Evolutionary conservation across 2,113 vertebrate genomes (phyloP).

Genomic region (Anguilla rostrata): DNA sequence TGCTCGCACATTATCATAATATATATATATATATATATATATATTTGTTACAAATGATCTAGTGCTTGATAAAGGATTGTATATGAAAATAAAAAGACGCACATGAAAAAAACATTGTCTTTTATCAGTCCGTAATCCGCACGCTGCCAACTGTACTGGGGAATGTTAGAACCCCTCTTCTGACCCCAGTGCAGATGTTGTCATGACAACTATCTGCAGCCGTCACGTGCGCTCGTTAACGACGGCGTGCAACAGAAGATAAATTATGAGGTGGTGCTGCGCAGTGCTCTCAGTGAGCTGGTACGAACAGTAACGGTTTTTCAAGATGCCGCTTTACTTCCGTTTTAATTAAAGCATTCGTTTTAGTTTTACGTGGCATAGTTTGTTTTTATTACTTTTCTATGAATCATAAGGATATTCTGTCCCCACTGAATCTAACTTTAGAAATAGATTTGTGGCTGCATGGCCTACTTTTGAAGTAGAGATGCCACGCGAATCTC

Average conservation of each 20-base stretch:
- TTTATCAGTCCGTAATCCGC: too few relatives aligned
- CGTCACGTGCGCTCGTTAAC: not conserved
- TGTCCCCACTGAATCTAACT: too few relatives aligned
- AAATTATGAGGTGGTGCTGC: not conserved
- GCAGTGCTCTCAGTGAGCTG: not conserved
- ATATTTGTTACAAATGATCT: not conserved
- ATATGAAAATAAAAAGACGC: not conserved
- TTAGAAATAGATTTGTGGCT: too few relatives aligned
- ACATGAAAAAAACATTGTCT: not conserved
- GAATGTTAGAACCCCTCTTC: not conserved
- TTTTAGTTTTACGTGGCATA: not conserved
- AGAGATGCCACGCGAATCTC: too few relatives aligned
- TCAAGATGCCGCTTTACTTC: not conserved
- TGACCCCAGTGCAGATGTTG: not conserved
- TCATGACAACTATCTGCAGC: constrained; percentile 11
- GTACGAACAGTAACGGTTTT: not conserved
- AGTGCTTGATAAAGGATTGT: not conserved
- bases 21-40: not conserved
- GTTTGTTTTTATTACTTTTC: not conserved
- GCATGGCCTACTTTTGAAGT: too few relatives aligned
- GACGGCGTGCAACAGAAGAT: not conserved
- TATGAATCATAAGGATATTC: too few relatives aligned
- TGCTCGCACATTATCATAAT: not conserved
- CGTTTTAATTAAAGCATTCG: not conserved
- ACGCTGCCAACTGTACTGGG: not conserved